These are phyloP conservation scores for Cyanoderma ruficeps DNA, from an alignment of 2,113 vertebrate genomes.

Conservation along the genomic window DNA sequence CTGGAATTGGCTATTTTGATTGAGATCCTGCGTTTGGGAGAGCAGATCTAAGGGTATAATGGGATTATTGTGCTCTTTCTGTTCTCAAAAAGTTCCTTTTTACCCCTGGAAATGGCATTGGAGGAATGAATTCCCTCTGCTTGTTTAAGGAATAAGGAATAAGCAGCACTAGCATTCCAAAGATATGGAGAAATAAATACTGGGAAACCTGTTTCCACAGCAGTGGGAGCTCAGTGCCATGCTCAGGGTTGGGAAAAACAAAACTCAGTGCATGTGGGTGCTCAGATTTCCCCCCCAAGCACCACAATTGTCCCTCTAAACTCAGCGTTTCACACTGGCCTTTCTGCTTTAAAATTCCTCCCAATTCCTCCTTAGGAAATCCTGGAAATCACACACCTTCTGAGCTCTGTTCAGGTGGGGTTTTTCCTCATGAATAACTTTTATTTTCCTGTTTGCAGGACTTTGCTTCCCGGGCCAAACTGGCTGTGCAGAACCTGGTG, in stretches of 20 bases:
- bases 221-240: background rate
- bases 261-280: background rate
- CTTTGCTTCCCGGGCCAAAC: slow-evolving; percentile 90
- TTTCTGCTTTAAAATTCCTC: background rate
- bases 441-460: slow-evolving; percentile 75
- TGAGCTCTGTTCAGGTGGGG: rapidly evolving
- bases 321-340: background rate
- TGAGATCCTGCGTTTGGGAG: background rate
- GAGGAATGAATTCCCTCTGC: background rate
- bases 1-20: background rate
- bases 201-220: background rate
- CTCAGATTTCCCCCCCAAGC: background rate
- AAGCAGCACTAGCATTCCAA: background rate
- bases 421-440: background rate
- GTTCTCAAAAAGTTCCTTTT: background rate
- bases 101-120: background rate
- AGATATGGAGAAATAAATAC: background rate
- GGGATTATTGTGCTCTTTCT: background rate
- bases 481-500: slow-evolving; percentile 94
- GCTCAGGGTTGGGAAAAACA: background rate
- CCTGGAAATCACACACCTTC: rapidly evolving
- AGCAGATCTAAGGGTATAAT: background rate
- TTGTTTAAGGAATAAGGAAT: background rate
- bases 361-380: background rate
- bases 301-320: background rate